A percentile compares a stretch with the other conserved stretches of the same genome.
Conservation (phyloP, 1,140 invertebrate species). For the Euwallacea similis region DNA sequence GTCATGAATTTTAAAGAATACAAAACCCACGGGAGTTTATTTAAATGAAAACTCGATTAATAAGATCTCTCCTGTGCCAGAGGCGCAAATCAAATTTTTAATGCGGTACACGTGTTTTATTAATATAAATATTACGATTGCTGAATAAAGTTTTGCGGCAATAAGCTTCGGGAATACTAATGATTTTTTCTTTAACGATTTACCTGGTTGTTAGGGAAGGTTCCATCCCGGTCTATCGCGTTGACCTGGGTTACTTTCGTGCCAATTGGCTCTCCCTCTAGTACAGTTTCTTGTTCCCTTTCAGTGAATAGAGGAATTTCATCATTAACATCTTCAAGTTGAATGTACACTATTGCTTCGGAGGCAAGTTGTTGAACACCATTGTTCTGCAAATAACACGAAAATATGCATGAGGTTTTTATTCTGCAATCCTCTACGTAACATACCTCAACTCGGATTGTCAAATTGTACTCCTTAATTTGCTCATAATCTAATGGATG, state of each 20-base stretch:
- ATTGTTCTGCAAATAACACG: conserved; percentile 73
- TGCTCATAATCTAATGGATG: conserved; percentile 93
- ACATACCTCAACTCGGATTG: conserved; percentile 90
- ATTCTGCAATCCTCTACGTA: neutral
- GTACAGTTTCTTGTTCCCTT: conserved; percentile 90
- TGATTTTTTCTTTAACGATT: conserved; percentile 38
- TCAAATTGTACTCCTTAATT: conserved; percentile 94
- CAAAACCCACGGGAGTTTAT: neutral
- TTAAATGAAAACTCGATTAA: conserved; percentile 5
- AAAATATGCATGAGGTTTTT: neutral
- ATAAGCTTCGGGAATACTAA: too few species aligned
- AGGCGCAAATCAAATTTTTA: neutral
- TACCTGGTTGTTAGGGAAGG: conserved; percentile 91
- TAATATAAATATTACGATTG: neutral
- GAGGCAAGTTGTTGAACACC: conserved; percentile 92
- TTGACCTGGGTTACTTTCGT: conserved; percentile 95
- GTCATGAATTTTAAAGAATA: neutral
- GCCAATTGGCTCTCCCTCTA: conserved; percentile 90
- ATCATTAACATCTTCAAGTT: conserved; percentile 94
- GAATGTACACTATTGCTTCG: conserved; percentile 90
- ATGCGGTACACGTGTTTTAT: neutral
- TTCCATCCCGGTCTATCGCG: conserved; percentile 95
- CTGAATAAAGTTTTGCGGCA: too few species aligned
- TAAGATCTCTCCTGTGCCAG: neutral
- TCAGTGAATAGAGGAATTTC: conserved; percentile 95